These are phyloP conservation scores for Congeria kusceri DNA, from an alignment of 2,888 invertebrate genomes.

Conservation along the genomic window DNA sequence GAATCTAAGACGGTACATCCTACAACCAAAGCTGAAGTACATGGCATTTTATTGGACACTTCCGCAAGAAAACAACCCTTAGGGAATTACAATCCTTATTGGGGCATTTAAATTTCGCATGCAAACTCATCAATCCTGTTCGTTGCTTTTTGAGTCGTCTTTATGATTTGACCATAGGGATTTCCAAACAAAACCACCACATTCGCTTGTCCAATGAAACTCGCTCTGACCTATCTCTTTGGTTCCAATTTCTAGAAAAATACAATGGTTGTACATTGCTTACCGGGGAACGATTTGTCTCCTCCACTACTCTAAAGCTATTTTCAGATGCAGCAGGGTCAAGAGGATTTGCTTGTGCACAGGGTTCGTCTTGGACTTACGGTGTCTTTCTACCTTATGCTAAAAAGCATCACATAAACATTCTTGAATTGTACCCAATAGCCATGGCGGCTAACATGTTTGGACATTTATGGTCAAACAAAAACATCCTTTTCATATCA, in stretches of 20 bases:
- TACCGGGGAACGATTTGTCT: too few relatives aligned
- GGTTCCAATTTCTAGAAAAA: too few relatives aligned
- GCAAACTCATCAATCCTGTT: constrained; percentile 34
- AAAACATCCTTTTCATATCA: constrained; percentile 31
- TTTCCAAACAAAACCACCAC: too few relatives aligned
- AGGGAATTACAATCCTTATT: too few relatives aligned
- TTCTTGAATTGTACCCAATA: constrained; percentile 40
- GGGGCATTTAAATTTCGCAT: constrained; percentile 20
- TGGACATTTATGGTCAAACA: constrained; percentile 19
- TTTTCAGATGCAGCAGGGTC: too few relatives aligned
- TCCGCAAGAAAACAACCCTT: too few relatives aligned
- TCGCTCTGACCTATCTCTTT: too few relatives aligned
- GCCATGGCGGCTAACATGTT: constrained; percentile 32
- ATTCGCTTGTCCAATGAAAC: too few relatives aligned
- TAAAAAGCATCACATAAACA: constrained; percentile 35
- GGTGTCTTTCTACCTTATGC: constrained; percentile 17
- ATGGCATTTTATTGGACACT: constrained; percentile 33
- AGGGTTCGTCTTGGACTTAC: neutral
- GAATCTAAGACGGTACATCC: constrained; percentile 18
- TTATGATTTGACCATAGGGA: too few relatives aligned
- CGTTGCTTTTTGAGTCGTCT: neutral
- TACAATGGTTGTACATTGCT: too few relatives aligned
- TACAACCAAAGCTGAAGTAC: constrained; percentile 18
- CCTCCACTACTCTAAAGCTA: too few relatives aligned
- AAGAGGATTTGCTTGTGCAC: too few relatives aligned